Evolutionary conservation across 2,888 invertebrate genomes (phyloP), one percentile per base, ranked within the genome.

Genomic region (Apamea epomidion): DNA sequence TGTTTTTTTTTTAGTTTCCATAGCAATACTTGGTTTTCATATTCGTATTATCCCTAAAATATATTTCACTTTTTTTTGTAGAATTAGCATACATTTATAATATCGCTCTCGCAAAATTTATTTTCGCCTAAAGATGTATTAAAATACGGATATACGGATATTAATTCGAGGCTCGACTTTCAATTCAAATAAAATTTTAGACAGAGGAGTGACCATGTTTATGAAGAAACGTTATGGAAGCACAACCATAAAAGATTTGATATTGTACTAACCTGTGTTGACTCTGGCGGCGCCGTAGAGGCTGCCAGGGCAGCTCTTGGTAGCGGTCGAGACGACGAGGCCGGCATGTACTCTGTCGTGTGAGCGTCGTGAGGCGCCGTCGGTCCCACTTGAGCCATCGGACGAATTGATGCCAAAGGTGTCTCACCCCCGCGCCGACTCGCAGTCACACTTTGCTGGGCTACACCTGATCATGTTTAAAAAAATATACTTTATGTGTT

Each of bases 351-450:
- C 94, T 99, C 99, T 0, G 98, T 98, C 78, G 95, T 95, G 92
- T 97, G 97, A 45, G 95, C 97, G 90, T 95, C 97, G 92, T 93
- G 97, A 80, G 98, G 98, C 75, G 98, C 98, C 68, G 98, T 98
- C n/a, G 99, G 99, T 71, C 98, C 97, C 77, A 99, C 98, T 73
- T 98, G 98, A 42, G 98, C 98, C 88, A 99, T 99, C 0, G 99
- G 99, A 60, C 99, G 97, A 91, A 99, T 99, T 90, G 99, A 99
- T 37, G 99, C 99, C 84, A 99, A 92, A 73, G 97, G 99, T 0
- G 99, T 99, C 93, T 98, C 98, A 10, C 98, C 98, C 5, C 98
- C 98, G 83, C 98, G 97, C 94, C 98, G 98, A 42, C 97, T 91
- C 25, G 97, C 97, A 62, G 97, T 93, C 83, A 97, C 97, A 88